A percentile compares a stretch with the other conserved stretches of the same genome.
These are phyloP conservation scores for Anguilla obscura DNA, from an alignment of 2,797 vertebrate species.

Conservation along the genomic window DNA sequence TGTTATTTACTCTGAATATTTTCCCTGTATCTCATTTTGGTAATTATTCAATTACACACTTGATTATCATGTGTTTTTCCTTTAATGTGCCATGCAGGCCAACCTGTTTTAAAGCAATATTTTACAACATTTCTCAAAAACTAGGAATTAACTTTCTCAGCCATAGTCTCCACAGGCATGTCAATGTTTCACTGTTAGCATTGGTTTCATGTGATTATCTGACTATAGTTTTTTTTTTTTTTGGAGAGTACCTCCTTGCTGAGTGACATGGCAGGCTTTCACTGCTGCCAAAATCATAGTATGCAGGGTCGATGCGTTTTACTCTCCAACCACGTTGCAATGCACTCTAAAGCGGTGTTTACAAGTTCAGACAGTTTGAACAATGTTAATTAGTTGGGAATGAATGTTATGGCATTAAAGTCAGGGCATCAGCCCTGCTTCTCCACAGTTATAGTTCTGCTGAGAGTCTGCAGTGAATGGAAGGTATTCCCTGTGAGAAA, in stretches of 20 bases:
- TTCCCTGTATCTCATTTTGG: constrained; percentile 57
- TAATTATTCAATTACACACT: constrained; percentile 52
- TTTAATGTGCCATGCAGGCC: constrained; percentile 2
- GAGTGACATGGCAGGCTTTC: constrained; percentile 18
- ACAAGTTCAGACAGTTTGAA: no score
- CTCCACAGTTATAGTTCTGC: background rate
- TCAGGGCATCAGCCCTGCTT: background rate
- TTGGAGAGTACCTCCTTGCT: constrained; percentile 49
- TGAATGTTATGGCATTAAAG: no score
- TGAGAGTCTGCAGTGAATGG: background rate
- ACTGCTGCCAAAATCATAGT: background rate
- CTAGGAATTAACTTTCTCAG: constrained; percentile 58
- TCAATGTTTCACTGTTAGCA: constrained; percentile 67
- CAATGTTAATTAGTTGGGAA: no score
- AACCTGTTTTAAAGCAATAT: constrained; percentile 45
- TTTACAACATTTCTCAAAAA: constrained; percentile 35
- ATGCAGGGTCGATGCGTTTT: background rate
- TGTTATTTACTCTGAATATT: constrained; percentile 30
- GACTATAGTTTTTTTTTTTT: constrained; percentile 40
- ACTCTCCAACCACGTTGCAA: background rate
- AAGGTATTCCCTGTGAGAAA: no score
- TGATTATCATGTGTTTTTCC: constrained; percentile 7
- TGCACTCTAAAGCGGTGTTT: background rate
- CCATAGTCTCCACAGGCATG: constrained; percentile 61
- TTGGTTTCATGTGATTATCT: constrained; percentile 56